Evolutionary conservation across 2,888 invertebrate genomes (phyloP), one percentile per base, ranked within the genome.

Genomic region (Drosophila yooni): DNA sequence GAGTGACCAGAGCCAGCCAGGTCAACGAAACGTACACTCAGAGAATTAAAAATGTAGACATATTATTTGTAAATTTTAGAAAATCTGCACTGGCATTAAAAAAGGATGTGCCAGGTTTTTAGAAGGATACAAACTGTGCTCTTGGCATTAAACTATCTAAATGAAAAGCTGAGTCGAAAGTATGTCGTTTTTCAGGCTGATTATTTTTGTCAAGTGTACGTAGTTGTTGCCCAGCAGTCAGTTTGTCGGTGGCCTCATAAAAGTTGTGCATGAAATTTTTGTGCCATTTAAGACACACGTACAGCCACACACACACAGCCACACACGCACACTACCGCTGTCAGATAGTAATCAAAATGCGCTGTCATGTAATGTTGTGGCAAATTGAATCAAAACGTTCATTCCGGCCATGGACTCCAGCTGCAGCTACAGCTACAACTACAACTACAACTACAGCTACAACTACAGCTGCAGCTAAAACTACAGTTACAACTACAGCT

Each of bases 311-410:
- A 87, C 79, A 79, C 75, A 76, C 79, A 83, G 27, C 4, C 81
- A n/a, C 59, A 67, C 53, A 13, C 31, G 34, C 31, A 18, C 67
- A 31, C 48, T 21, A 21, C 3, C 29, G 27, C 43, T 25, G 6
- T 34, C 80, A 70, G 85, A 85, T 85, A 76, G 83, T 83, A 88
- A 88, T 85, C 85, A 85, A 85, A 85, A 83, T 79, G 81, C 63
- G 81, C 84, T 71, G 84, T 69, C 88, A 51, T 88, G 85, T 88
- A 78, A 88, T 88, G 83, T 85, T 79, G 79, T 76, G 77, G 76
- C 85, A 86, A 86, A 86, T 86, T 86, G 85, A 86, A 86, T 86
- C 79, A 83, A 81, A 82, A 72, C 69, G 80, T 74, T 79, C 70
- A 60, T 67, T 62, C 40, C 48, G 65, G 31, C 74, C 51, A 53